Base-by-base conservation (phyloP, 53 echinoderm and acorn worm species). In the Holothuria leucospilota region DNA sequence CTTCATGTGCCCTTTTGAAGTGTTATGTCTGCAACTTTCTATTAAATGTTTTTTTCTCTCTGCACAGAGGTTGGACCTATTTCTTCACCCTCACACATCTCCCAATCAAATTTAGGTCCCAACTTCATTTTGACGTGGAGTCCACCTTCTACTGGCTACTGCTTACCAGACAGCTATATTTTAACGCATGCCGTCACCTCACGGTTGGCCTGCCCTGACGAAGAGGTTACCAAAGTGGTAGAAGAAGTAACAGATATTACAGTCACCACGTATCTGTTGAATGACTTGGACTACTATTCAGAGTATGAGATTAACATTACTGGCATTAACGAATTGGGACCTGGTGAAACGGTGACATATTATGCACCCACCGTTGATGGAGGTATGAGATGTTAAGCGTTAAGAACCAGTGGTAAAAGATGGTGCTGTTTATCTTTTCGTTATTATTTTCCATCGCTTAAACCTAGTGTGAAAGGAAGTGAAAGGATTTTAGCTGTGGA, bases 291-390 rank as follows among this genome's bases (percentile, higher is more conserved):
- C 6, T 75, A 23, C 28, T 27, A 75, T 39, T 49, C 75, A 46
- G 21, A 51, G 23, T 75, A 75, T 49, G 49, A 75, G n/a, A 75
- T 75, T 4, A 75, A 75, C 51, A 75, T 75, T 21, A 75, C 75
- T 20, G 51, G 75, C n/a, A 21, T 75, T 8, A 75, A 75, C 20
- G 49, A 25, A 51, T 21, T 75, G 13, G 75, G 75, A 49, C 49
- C 13, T 11, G 75, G 75, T 9, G 51, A 20, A 49, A 49, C 51
- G 1, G 25, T 75, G 20, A 20, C 25, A 21, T 26, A 49, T 21
- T 3, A n/a, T 9, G 51, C 13, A 25, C 6, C 23, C 11, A 75
- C 75, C 23, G 5, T 46, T 7, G 51, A 25, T 39, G 75, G 75
- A 75, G 51, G 75, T 75, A 39, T 51, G 75, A 24, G 52, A 56